Evolutionary conservation across 2,888 invertebrate species (phyloP).

Genomic region (Pelosia muscerda): DNA sequence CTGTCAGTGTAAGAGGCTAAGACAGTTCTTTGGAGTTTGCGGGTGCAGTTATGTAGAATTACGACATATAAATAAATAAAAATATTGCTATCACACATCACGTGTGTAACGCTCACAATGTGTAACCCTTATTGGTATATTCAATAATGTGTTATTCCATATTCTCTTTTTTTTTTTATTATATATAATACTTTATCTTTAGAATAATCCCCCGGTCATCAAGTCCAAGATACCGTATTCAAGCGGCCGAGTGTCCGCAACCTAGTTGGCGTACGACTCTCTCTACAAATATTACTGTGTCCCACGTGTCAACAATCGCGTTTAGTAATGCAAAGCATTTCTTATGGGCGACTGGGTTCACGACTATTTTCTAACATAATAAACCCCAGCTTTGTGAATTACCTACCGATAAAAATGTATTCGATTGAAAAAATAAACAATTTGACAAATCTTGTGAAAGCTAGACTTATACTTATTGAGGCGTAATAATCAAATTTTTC

Average conservation of each 20-base stretch:
- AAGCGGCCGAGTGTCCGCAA: slow-evolving; percentile 69
- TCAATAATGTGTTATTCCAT: background rate
- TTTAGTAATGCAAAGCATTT: slow-evolving; percentile 45
- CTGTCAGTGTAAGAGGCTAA: too few species aligned
- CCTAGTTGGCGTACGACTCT: slow-evolving; percentile 70
- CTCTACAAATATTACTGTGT: slow-evolving; percentile 52
- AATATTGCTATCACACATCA: too few species aligned
- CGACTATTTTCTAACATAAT: background rate
- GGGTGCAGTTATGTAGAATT: too few species aligned
- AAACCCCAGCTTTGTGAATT: background rate
- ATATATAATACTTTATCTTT: background rate
- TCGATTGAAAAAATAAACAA: background rate
- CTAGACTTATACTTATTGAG: background rate
- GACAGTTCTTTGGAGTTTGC: too few species aligned
- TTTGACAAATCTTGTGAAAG: slow-evolving; percentile 1
- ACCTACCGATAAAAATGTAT: background rate
- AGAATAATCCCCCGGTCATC: slow-evolving; percentile 54
- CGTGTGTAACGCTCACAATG: too few species aligned
- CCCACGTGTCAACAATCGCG: slow-evolving; percentile 44
- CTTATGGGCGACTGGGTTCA: slow-evolving; percentile 15
- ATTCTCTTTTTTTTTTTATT: background rate
- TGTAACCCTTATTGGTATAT: too few species aligned
- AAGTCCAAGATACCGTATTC: slow-evolving; percentile 60
- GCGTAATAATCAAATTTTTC: background rate
- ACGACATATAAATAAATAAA: too few species aligned